These are phyloP conservation scores for Pyrrhura leucotis DNA, from an alignment of 2,797 vertebrate genomes.

Conservation along the genomic window DNA sequence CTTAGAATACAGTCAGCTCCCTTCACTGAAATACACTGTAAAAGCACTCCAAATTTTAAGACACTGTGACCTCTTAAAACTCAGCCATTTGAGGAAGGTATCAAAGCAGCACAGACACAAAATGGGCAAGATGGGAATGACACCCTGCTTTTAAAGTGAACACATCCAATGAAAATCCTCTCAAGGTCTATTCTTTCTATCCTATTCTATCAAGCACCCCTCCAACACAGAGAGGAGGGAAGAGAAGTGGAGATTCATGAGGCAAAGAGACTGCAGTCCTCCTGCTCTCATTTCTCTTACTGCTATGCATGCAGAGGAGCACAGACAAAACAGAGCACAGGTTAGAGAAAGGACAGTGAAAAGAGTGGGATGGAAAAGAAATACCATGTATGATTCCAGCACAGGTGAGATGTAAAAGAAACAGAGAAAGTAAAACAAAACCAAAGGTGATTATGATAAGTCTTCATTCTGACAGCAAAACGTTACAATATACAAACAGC, in stretches of 20 bases:
- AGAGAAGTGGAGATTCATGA: neutral
- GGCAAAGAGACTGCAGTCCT: neutral
- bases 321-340: neutral
- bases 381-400: neutral
- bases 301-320: accelerated
- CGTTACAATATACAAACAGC: neutral
- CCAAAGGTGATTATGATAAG: neutral
- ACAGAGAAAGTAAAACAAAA: neutral
- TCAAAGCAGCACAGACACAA: neutral
- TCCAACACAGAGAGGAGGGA: neutral
- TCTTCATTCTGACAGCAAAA: neutral
- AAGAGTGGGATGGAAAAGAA: neutral
- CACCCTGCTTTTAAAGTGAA: neutral
- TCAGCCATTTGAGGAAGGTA: neutral
- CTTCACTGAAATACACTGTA: neutral
- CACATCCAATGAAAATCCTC: neutral
- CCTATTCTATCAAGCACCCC: neutral
- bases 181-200: neutral
- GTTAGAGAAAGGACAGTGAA: neutral
- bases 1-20: neutral
- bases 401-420: neutral
- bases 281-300: neutral
- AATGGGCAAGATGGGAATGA: neutral
- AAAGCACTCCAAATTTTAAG: neutral
- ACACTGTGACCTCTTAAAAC: neutral